phyloP scores from a whole-genome alignment of 2,797 vertebrate genomes.

The Synaphobranchus kaupii region DNA sequence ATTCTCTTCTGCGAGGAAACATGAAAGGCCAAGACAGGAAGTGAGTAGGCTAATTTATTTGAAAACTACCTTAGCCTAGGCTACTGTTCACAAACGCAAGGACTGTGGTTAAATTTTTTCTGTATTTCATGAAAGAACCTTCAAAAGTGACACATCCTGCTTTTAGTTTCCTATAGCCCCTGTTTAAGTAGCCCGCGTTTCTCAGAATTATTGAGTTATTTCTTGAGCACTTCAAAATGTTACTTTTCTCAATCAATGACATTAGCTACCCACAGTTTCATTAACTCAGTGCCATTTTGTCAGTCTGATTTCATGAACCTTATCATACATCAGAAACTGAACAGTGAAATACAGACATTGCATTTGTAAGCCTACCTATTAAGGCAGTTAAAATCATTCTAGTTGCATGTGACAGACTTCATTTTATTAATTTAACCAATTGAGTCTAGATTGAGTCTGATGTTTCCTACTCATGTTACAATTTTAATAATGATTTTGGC shows the following conservation, averaged over 20 bases:
- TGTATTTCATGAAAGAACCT: background rate
- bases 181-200: too few relatives aligned
- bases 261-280: background rate
- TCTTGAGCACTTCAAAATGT: background rate
- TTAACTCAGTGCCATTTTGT: too few relatives aligned
- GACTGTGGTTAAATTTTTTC: background rate
- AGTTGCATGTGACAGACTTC: background rate
- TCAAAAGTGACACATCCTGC: too few relatives aligned
- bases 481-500: too few relatives aligned
- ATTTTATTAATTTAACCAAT: too few relatives aligned
- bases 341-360: background rate
- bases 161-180: too few relatives aligned
- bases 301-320: background rate
- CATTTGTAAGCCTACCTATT: background rate
- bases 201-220: background rate
- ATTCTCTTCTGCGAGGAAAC: too few relatives aligned
- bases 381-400: background rate
- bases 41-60: too few relatives aligned
- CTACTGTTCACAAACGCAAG: background rate
- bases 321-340: background rate
- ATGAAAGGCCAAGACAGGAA: too few relatives aligned
- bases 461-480: background rate
- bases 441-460: too few relatives aligned
- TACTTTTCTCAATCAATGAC: background rate
- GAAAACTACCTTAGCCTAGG: background rate